A percentile compares a stretch with the other conserved stretches of the same genome.
Evolutionary conservation across 2,113 vertebrate species (phyloP).

Genomic region (Chiloscyllium plagiosum): DNA sequence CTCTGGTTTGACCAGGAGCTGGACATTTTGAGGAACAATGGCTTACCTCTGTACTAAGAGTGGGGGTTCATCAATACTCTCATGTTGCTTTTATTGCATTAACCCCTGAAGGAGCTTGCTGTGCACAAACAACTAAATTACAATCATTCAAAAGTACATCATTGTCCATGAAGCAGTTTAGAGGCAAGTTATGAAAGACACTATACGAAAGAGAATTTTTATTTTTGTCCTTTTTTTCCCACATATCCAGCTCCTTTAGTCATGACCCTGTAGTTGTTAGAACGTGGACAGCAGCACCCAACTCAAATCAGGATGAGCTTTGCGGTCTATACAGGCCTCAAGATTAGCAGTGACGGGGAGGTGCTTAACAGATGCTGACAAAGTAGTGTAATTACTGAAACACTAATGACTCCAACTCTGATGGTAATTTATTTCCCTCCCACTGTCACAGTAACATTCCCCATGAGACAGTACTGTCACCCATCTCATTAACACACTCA

Average conservation of each 20-base stretch:
- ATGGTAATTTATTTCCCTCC: constrained; percentile 3
- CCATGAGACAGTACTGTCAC: not conserved
- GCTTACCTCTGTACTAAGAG: not conserved
- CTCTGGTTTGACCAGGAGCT: not conserved
- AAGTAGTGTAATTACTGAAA: not conserved
- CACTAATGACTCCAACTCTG: not conserved
- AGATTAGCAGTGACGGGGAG: not conserved
- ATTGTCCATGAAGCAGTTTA: not conserved
- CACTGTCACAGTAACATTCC: not conserved
- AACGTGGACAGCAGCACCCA: not conserved
- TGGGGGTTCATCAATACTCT: not conserved
- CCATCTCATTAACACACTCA: not conserved
- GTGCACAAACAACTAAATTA: not conserved
- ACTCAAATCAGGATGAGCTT: not conserved
- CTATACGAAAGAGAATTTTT: not conserved
- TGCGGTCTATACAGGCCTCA: not conserved
- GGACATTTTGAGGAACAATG: too few relatives aligned
- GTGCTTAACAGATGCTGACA: not conserved
- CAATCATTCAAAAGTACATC: not conserved
- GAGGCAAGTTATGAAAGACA: not conserved
- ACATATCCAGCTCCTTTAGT: not conserved
- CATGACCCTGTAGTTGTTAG: not conserved
- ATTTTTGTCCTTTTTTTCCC: not conserved
- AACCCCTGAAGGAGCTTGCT: not conserved
- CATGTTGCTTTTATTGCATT: not conserved